A percentile compares a stretch with the other conserved stretches of the same genome.
These are phyloP conservation scores for Antechinus stuartii DNA, from an alignment of 2,113 vertebrate genomes.

Conservation along the genomic window DNA sequence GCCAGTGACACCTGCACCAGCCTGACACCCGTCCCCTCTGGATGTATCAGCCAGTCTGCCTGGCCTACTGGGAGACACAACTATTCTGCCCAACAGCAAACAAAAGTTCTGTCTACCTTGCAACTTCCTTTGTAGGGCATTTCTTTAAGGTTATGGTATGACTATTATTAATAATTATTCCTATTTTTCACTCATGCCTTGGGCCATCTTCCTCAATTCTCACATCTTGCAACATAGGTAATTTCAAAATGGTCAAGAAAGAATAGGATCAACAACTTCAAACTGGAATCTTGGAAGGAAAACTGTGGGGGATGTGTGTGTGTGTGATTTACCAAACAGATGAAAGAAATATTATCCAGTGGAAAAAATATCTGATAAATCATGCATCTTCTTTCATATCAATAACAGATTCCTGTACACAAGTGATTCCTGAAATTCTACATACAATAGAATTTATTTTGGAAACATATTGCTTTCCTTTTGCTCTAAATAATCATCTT, in stretches of 20 bases:
- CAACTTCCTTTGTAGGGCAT: constrained; percentile 83
- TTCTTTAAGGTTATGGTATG: constrained; percentile 27
- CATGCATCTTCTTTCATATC: not conserved
- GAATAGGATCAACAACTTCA: not conserved
- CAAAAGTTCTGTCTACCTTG: constrained; percentile 82
- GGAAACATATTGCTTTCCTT: not conserved
- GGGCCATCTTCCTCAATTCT: not conserved
- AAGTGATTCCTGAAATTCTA: not conserved
- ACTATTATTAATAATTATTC: not conserved
- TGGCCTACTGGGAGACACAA: constrained; percentile 85
- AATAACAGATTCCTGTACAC: not conserved
- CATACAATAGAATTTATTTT: not conserved
- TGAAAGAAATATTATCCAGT: not conserved
- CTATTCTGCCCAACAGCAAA: constrained; percentile 84
- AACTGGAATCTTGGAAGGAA: not conserved
- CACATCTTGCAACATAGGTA: not conserved
- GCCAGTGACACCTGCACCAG: constrained; percentile 89
- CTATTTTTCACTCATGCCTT: not conserved
- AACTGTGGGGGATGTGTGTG: not conserved
- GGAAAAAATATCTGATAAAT: not conserved
- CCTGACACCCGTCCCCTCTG: constrained; percentile 91
- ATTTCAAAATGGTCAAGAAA: not conserved
- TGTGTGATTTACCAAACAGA: not conserved
- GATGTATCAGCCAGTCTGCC: constrained; percentile 86
- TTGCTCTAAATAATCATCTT: not conserved